Evolutionary conservation across 2,888 invertebrate species (phyloP).

Genomic region (Harmothoe impar): DNA sequence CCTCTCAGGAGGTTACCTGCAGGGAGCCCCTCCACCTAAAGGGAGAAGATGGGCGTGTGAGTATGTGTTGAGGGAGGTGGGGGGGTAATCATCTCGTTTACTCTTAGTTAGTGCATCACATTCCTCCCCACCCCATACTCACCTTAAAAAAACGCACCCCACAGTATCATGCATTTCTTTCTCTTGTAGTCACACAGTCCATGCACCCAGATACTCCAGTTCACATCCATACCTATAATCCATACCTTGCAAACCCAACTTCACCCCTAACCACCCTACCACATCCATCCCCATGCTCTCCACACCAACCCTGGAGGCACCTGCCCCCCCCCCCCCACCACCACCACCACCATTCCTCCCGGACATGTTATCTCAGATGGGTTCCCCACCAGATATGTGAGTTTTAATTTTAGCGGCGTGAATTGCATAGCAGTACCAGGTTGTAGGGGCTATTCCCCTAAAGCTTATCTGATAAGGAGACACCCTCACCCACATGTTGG

Average conservation of each 20-base stretch:
- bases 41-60: no score
- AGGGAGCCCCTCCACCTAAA: no score
- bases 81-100: no score
- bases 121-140: no score
- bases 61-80: no score
- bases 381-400: not conserved
- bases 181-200: not conserved
- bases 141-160: no score
- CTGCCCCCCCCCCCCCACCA: not conserved
- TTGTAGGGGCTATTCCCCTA: not conserved
- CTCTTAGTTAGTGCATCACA: no score
- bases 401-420: conserved; percentile 17
- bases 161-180: no score
- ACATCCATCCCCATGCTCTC: not conserved
- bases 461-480: not conserved
- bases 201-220: not conserved
- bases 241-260: not conserved
- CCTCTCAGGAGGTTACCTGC: no score
- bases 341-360: not conserved
- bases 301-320: not conserved
- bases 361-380: not conserved
- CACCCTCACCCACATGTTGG: not conserved
- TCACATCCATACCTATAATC: not conserved
- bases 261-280: not conserved
- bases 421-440: not conserved